Conservation (phyloP, 2,113 vertebrate species). For the Myrmecophaga tridactyla region DNA sequence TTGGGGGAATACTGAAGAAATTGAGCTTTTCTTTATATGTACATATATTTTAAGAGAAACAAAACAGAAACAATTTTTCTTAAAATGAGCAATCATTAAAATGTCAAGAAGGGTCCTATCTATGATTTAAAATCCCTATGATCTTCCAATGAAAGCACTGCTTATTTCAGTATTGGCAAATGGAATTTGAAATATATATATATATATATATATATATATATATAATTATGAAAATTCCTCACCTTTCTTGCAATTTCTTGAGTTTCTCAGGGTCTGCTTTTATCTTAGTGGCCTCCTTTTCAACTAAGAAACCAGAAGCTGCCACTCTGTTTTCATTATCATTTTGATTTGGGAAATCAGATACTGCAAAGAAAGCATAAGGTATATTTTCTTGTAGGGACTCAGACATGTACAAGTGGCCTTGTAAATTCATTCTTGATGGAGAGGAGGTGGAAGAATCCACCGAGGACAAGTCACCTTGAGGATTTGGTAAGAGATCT, state of each 20-base stretch:
- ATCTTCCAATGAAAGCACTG: neutral
- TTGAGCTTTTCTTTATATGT: neutral
- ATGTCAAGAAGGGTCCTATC: neutral
- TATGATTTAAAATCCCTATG: neutral
- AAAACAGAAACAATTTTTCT: slow-evolving; percentile 27
- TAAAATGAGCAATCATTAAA: neutral
- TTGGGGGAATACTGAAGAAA: slow-evolving; percentile 33
- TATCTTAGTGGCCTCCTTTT: slow-evolving; percentile 24
- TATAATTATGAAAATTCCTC: slow-evolving; percentile 6
- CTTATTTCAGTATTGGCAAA: neutral
- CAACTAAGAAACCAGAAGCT: neutral
- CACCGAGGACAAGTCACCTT: neutral
- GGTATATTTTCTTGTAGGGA: slow-evolving; percentile 49
- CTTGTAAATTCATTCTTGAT: slow-evolving; percentile 41
- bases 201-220: neutral
- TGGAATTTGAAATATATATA: neutral
- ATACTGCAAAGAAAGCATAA: slow-evolving; percentile 42
- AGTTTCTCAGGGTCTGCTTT: slow-evolving; percentile 75
- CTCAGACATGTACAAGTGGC: neutral
- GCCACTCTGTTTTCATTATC: neutral
- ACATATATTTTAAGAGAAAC: slow-evolving; percentile 39
- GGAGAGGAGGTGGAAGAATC: slow-evolving; percentile 35
- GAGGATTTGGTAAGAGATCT: neutral
- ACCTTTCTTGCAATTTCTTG: slow-evolving; percentile 77
- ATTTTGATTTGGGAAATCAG: slow-evolving; percentile 61